These are phyloP conservation scores for Chouioia cunea DNA, from an alignment of 2,888 invertebrate genomes.

Conservation along the genomic window DNA sequence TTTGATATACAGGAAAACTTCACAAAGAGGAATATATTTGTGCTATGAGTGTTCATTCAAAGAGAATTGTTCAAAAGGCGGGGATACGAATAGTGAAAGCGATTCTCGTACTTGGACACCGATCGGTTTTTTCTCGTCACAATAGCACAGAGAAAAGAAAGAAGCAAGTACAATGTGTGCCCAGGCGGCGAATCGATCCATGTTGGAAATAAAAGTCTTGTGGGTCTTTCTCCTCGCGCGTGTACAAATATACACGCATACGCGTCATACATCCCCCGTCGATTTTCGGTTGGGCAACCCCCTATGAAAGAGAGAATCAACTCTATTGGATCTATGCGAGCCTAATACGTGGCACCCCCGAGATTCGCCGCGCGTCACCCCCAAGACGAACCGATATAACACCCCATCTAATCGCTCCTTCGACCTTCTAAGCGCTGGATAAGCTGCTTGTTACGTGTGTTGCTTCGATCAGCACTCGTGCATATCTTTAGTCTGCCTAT, in stretches of 20 bases:
- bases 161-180: neutral
- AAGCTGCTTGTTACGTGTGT: slow-evolving; percentile 58
- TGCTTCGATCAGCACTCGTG: slow-evolving; percentile 50
- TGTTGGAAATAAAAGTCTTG: neutral
- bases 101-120: neutral
- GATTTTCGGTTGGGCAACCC: slow-evolving; percentile 44
- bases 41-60: too few species aligned
- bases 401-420: slow-evolving; percentile 10
- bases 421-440: slow-evolving; percentile 58
- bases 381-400: neutral
- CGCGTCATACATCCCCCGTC: slow-evolving; percentile 18
- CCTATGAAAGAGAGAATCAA: slow-evolving; percentile 34
- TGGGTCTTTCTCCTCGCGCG: neutral
- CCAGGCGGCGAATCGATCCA: neutral
- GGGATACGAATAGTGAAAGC: neutral
- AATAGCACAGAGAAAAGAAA: slow-evolving; percentile 4
- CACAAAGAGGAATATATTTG: too few species aligned
- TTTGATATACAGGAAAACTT: too few species aligned
- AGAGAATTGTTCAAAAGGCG: too few species aligned
- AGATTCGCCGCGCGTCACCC: slow-evolving; percentile 48
- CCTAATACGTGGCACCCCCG: slow-evolving; percentile 61
- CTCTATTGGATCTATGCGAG: slow-evolving; percentile 49
- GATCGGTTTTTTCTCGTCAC: neutral
- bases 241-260: neutral
- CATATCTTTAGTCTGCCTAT: too few species aligned